Percentiles rank a stretch among this genome's conserved stretches.
Conservation (phyloP, 2,797 vertebrate genomes). For the Smutsia gigantea region DNA sequence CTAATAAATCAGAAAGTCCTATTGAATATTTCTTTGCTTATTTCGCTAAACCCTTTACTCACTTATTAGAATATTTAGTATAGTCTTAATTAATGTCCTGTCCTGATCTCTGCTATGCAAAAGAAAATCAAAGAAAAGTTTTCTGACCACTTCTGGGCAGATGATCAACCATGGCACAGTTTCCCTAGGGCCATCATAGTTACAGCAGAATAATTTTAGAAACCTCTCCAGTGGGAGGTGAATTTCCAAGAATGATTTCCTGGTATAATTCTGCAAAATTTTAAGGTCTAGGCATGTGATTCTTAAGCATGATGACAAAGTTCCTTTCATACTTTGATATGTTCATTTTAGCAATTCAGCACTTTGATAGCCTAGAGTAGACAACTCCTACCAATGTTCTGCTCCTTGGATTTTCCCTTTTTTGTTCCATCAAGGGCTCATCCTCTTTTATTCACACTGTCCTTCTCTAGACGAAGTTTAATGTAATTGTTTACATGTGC, state of each 20-base stretch:
- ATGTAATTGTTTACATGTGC: background rate
- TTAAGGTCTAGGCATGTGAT: background rate
- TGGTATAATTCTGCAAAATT: background rate
- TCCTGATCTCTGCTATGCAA: background rate
- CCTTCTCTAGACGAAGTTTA: background rate
- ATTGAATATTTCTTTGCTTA: background rate
- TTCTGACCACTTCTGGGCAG: background rate
- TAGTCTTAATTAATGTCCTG: background rate
- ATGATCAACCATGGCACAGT: background rate
- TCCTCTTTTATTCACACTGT: background rate
- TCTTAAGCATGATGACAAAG: background rate
- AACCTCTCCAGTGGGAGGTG: background rate
- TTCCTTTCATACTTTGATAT: background rate
- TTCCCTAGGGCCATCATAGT: background rate
- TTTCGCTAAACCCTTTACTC: background rate
- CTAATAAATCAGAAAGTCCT: background rate
- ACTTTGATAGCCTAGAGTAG: background rate
- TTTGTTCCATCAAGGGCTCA: background rate
- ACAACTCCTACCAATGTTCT: background rate
- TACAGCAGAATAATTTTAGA: background rate
- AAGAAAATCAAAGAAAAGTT: background rate
- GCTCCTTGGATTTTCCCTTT: background rate
- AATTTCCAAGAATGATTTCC: background rate
- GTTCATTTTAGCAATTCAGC: background rate
- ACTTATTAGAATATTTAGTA: background rate